Evolutionary conservation across 2,888 invertebrate species (phyloP).

Genomic region (Oscheius sp.): DNA sequence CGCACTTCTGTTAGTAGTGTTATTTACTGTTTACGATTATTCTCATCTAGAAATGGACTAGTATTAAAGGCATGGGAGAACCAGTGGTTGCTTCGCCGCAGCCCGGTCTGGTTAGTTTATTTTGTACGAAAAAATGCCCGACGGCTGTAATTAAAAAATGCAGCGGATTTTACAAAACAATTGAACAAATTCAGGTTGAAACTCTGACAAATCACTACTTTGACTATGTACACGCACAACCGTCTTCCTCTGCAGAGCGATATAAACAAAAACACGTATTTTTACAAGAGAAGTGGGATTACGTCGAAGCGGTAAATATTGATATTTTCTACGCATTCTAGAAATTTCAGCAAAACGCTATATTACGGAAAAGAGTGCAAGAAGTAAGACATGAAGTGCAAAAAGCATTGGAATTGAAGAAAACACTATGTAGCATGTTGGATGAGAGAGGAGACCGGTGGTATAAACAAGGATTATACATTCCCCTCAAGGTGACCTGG

Average conservation of each 20-base stretch:
- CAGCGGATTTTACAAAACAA: not conserved
- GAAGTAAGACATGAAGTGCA: constrained; percentile 4
- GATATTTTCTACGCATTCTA: not conserved
- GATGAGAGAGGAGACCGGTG: constrained; percentile 11
- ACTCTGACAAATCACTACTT: not conserved
- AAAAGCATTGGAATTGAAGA: constrained; percentile 12
- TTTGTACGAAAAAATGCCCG: too few species aligned
- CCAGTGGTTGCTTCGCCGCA: not conserved
- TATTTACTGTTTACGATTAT: too few species aligned
- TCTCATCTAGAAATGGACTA: not conserved
- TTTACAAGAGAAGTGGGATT: constrained; percentile 13
- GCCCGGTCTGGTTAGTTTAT: not conserved
- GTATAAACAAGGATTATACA: not conserved
- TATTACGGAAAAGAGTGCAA: constrained; percentile 4
- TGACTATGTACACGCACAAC: not conserved
- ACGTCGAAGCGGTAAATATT: constrained; percentile 10
- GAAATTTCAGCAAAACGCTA: not conserved
- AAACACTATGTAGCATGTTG: constrained; percentile 1
- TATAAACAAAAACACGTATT: constrained; percentile 3
- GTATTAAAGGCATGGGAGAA: not conserved
- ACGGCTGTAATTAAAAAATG: too few species aligned
- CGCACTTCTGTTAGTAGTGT: constrained; percentile 17
- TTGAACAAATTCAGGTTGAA: not conserved
- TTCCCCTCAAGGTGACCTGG: not conserved
- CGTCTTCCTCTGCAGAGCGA: not conserved